phyloP scores from a whole-genome alignment of 2,888 invertebrate genomes.

The Drosophila subquinaria region DNA sequence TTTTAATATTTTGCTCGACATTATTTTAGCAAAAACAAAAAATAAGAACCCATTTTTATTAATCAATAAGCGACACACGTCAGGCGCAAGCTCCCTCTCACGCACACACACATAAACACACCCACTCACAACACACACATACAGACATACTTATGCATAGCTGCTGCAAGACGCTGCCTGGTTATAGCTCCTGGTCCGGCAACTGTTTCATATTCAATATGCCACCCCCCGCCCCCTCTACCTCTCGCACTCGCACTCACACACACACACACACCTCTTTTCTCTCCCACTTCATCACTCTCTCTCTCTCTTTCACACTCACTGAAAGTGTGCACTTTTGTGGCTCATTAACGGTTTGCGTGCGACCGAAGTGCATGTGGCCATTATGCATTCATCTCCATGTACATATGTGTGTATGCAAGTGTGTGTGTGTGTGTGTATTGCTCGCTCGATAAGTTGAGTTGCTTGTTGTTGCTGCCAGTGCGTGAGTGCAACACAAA shows the following conservation, averaged over 20 bases:
- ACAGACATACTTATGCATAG: constrained; percentile 4
- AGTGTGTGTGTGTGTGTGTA: constrained; percentile 23
- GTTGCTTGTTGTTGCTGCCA: constrained; percentile 54
- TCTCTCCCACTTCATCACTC: not conserved
- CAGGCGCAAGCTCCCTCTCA: constrained; percentile 45
- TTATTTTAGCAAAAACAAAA: constrained; percentile 42
- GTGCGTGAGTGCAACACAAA: constrained; percentile 69
- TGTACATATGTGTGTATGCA: constrained; percentile 11
- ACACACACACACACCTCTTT: not conserved
- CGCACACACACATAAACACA: constrained; percentile 19
- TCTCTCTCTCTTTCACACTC: constrained; percentile 13
- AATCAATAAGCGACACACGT: constrained; percentile 74
- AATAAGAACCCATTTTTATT: constrained; percentile 49
- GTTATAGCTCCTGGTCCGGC: constrained; percentile 24
- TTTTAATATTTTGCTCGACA: constrained; percentile 17
- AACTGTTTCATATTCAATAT: constrained; percentile 19
- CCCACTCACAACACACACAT: constrained; percentile 1
- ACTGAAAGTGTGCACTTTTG: constrained; percentile 63
- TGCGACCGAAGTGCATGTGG: constrained; percentile 65
- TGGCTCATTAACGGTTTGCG: constrained; percentile 81
- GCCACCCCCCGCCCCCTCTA: not conserved
- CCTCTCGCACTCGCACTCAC: not conserved
- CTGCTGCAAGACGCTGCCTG: constrained; percentile 51
- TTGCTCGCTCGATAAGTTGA: constrained; percentile 60
- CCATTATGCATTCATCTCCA: constrained; percentile 57